phyloP scores from a whole-genome alignment of 2,888 invertebrate genomes.

The Zaprionus obscuricornis region DNA sequence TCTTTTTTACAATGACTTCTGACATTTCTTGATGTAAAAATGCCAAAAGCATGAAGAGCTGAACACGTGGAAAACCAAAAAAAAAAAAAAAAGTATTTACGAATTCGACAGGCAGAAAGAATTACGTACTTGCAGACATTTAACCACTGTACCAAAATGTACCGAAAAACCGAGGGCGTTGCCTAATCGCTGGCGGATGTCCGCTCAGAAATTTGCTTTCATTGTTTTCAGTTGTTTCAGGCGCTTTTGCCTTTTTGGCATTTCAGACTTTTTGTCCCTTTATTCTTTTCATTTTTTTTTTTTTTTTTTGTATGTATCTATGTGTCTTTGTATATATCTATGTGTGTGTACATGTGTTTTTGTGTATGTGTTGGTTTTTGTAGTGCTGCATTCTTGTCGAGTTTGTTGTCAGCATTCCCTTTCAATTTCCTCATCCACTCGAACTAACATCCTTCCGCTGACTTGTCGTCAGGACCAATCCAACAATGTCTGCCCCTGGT shows the following conservation, averaged over 20 bases:
- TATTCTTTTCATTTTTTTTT: no score
- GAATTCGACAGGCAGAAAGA: no score
- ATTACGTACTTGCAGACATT: no score
- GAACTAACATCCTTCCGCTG: conserved; percentile 72
- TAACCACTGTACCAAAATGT: no score
- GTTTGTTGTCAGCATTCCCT: conserved; percentile 78
- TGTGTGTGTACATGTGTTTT: conserved; percentile 3
- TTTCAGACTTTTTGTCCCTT: conserved; percentile 14
- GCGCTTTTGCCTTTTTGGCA: conserved; percentile 32
- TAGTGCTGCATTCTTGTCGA: conserved; percentile 46
- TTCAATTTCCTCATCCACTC: conserved; percentile 77
- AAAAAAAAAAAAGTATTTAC: no score
- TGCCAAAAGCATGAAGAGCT: no score
- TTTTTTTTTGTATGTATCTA: neutral
- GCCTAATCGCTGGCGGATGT: conserved; percentile 70
- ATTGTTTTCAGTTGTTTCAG: conserved; percentile 61
- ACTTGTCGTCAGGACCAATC: conserved; percentile 56
- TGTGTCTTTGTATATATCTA: neutral
- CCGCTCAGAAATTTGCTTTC: conserved; percentile 72
- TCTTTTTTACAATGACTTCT: no score
- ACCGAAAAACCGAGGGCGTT: conserved; percentile 17
- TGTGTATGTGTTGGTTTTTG: no score
- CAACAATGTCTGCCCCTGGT: conserved; percentile 48
- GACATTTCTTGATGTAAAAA: no score
- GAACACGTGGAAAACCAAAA: no score